Base-by-base conservation (phyloP, 2,113 vertebrate genomes). In the Lophochroa leadbeateri region DNA sequence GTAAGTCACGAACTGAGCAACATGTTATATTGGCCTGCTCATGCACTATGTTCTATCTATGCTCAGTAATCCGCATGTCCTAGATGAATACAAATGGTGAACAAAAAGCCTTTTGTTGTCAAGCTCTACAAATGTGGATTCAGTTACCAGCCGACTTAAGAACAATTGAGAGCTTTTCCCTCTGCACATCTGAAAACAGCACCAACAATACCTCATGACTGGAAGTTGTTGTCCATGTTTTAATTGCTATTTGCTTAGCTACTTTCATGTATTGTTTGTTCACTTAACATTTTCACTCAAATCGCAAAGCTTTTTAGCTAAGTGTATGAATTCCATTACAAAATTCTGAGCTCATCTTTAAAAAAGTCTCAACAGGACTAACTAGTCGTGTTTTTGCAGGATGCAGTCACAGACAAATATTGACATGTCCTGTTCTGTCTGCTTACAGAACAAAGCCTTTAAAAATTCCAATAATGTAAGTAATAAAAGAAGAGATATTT, bases 161-260 rank as follows among this genome's bases (percentile, higher is more conserved):
- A 97, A 97, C 90, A 97, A 96, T 71, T 77, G 92, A 77, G 81
- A 95, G 75, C 85, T 94, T 94, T 93, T 96, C 71, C 92, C 94
- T 87, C 85, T 72, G 74, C 71, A 72, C 72, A 87, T 97, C 91
- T 84, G 90, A 82, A 93, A 90, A 92, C 57, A 92, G 75, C 90
- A 94, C 63, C 85, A 86, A 92, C 58, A 87, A 96, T 92, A 92
- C 79, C 86, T 88, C 70, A 85, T 82, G 90, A 97, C 87, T 95
- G 82, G 64, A 94, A 94, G 70, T 92, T 65, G 95, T 17, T 96
- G 91, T 92, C 72, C 28, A 0, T n/a, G 49, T 82, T 90, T 91
- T 95, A 96, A 94, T 33, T 58, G 78, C 70, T 78, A 87, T 63
- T 86, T 92, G 57, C 81, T 64, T 93, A 74, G 83, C 74, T 94